phyloP scores from a whole-genome alignment of 2,113 vertebrate genomes.

The Rhipidura dahli region DNA sequence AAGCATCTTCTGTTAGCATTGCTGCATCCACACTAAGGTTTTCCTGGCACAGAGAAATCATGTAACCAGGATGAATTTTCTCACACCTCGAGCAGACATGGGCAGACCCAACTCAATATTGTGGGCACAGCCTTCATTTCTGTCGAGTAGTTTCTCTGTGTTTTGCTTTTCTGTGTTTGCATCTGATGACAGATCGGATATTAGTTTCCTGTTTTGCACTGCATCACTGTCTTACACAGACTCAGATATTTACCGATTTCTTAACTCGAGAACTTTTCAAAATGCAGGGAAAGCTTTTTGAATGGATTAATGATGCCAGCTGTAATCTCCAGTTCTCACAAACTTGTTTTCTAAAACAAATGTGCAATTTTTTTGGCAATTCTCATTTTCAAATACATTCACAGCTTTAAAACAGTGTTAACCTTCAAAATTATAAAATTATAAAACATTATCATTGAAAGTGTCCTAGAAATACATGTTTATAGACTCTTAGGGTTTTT shows the following conservation, averaged over 20 bases:
- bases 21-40: background rate
- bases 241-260: background rate
- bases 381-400: background rate
- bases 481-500: too few relatives aligned
- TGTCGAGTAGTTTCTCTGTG: background rate
- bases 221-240: background rate
- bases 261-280: background rate
- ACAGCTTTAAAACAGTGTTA: background rate
- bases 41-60: background rate
- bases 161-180: background rate
- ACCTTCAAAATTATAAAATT: background rate
- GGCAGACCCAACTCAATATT: background rate
- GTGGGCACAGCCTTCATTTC: background rate
- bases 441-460: background rate
- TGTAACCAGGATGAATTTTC: background rate
- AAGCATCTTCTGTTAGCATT: background rate
- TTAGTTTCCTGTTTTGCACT: background rate
- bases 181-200: background rate
- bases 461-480: background rate
- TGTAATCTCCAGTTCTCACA: background rate
- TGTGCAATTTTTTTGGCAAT: accelerated
- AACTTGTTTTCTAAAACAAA: background rate
- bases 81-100: background rate
- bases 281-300: background rate
- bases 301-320: background rate